A percentile compares a stretch with the other conserved stretches of the same genome.
Evolutionary conservation across 2,888 invertebrate species (phyloP).

Genomic region (Dione vanillae): DNA sequence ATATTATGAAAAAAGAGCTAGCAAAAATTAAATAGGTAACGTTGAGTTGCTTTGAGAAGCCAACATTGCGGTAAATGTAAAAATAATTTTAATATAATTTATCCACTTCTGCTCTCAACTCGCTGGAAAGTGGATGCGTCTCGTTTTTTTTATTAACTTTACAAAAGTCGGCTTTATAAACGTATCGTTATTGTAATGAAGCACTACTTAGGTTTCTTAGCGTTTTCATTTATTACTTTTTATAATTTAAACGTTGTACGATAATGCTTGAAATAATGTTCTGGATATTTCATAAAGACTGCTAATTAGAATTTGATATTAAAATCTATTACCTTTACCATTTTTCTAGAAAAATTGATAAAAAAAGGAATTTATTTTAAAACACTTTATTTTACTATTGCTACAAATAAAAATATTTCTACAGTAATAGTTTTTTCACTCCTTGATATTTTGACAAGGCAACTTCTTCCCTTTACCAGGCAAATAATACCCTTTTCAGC

Average conservation of each 20-base stretch:
- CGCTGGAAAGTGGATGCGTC: background rate
- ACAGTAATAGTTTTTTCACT: background rate
- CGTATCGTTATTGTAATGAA: conserved; percentile 8
- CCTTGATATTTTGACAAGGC: conserved; percentile 33
- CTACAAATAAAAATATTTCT: background rate
- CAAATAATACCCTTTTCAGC: conserved; percentile 41
- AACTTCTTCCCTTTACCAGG: conserved; percentile 33
- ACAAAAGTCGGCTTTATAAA: conserved; percentile 1
- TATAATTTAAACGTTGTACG: background rate
- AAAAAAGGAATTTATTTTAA: too few relatives aligned
- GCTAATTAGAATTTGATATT: too few relatives aligned
- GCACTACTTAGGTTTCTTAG: background rate
- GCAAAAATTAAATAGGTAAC: conserved; percentile 12
- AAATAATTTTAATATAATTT: conserved; percentile 15
- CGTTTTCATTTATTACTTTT: conserved; percentile 12
- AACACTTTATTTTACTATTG: background rate
- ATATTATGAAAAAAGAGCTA: background rate
- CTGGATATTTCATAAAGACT: background rate
- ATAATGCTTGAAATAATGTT: background rate
- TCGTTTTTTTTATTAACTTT: conserved; percentile 5
- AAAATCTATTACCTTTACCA: too few relatives aligned
- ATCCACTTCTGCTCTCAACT: conserved; percentile 14
- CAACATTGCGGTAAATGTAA: conserved; percentile 14
- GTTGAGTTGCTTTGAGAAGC: conserved; percentile 6
- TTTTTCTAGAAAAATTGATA: too few relatives aligned